Percentiles rank a stretch among this genome's conserved stretches.
phyloP scores from a whole-genome alignment of 2,888 invertebrate species.

The Hirtodrosophila histrioides region DNA sequence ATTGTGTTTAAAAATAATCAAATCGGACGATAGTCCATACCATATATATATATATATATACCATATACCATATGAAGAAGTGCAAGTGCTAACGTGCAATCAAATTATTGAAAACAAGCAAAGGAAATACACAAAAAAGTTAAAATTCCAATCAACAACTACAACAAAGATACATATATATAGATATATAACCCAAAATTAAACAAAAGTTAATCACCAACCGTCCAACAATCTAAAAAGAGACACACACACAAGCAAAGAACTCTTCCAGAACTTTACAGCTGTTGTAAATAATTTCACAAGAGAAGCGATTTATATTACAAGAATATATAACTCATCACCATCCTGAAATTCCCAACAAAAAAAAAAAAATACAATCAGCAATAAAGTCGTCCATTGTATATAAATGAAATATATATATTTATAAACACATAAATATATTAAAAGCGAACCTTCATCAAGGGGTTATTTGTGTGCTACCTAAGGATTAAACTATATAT shows the following conservation, averaged over 20 bases:
- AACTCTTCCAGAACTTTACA: slow-evolving; percentile 42
- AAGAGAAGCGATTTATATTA: slow-evolving; percentile 33
- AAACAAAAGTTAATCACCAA: slow-evolving; percentile 23
- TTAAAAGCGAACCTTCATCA: slow-evolving; percentile 17
- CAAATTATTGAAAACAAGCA: slow-evolving; percentile 43
- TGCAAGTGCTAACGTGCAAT: slow-evolving; percentile 65
- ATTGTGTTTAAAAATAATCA: slow-evolving; percentile 43
- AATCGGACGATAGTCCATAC: slow-evolving; percentile 14
- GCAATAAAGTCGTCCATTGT: slow-evolving; percentile 58
- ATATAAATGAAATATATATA: slow-evolving; percentile 53
- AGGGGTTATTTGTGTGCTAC: slow-evolving; percentile 40
- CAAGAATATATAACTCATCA: slow-evolving; percentile 29
- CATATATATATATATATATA: slow-evolving; percentile 34
- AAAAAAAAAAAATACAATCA: slow-evolving; percentile 15
- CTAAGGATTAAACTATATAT: slow-evolving; percentile 37
- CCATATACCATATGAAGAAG: slow-evolving; percentile 55
- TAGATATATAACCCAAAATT: slow-evolving; percentile 17
- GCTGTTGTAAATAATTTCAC: slow-evolving; percentile 82
- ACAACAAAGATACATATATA: slow-evolving; percentile 37
- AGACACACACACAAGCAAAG: slow-evolving; percentile 4
- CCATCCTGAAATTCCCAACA: slow-evolving; percentile 24
- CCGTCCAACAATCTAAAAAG: slow-evolving; percentile 16
- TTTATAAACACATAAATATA: neutral
- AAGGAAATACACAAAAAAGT: slow-evolving; percentile 73
- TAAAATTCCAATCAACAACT: slow-evolving; percentile 63